These are phyloP conservation scores for Drosophila villosipedis DNA, from an alignment of 2,888 invertebrate genomes.

Conservation along the genomic window DNA sequence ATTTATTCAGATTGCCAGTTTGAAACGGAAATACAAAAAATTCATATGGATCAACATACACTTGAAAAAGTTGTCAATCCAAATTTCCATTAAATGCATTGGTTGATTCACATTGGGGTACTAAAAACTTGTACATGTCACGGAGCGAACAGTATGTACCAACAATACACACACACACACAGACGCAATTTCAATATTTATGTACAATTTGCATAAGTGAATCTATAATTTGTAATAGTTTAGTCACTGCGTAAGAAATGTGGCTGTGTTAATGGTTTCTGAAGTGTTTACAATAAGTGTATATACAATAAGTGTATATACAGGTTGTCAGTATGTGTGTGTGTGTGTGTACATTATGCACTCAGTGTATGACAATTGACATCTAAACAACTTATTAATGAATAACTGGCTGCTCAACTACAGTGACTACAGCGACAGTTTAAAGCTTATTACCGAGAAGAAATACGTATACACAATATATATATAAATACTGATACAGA, in stretches of 20 bases:
- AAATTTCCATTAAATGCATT: constrained; percentile 34
- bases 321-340: too few relatives aligned
- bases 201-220: constrained; percentile 45
- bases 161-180: constrained; percentile 3
- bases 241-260: constrained; percentile 37
- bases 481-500: constrained; percentile 13
- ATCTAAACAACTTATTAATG: constrained; percentile 77
- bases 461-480: constrained; percentile 16
- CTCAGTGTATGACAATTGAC: constrained; percentile 66
- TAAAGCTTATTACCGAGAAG: constrained; percentile 62
- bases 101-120: constrained; percentile 5
- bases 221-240: constrained; percentile 36
- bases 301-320: neutral
- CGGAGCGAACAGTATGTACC: constrained; percentile 1
- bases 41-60: neutral
- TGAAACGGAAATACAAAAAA: constrained; percentile 28
- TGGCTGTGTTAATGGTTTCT: constrained; percentile 19
- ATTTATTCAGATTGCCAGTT: constrained; percentile 29
- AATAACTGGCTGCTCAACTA: constrained; percentile 61
- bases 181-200: constrained; percentile 28
- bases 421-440: constrained; percentile 60
- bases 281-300: constrained; percentile 11
- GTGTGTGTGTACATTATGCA: constrained; percentile 41
- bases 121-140: constrained; percentile 3
- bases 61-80: constrained; percentile 28